A percentile compares a stretch with the other conserved stretches of the same genome.
phyloP scores from a whole-genome alignment of 2,888 invertebrate genomes.

The Mythimna vitellina region DNA sequence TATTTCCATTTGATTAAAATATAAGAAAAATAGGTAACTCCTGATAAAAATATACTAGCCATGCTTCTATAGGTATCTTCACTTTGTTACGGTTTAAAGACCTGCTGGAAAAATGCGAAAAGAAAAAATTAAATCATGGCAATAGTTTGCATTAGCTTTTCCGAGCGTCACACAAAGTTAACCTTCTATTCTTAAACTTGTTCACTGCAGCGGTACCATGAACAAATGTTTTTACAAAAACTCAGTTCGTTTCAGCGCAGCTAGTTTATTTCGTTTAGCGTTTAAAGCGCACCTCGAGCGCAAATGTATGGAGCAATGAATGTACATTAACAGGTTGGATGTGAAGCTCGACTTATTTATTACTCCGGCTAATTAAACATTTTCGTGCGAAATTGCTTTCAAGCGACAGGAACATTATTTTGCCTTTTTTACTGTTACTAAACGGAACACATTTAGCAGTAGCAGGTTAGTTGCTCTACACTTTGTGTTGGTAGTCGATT shows the following conservation, averaged over 20 bases:
- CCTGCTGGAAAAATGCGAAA: no score
- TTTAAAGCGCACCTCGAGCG: constrained; percentile 54
- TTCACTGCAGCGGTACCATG: neutral
- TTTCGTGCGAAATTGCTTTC: constrained; percentile 38
- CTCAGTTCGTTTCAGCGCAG: constrained; percentile 40
- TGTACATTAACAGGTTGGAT: constrained; percentile 62
- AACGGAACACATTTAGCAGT: neutral
- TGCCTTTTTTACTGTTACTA: neutral
- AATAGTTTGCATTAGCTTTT: no score
- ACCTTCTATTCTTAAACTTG: neutral
- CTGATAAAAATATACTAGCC: no score
- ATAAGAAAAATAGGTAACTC: no score
- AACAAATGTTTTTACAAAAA: constrained; percentile 62
- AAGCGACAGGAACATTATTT: constrained; percentile 7
- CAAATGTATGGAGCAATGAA: constrained; percentile 59
- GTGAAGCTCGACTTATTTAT: constrained; percentile 56
- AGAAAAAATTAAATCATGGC: no score
- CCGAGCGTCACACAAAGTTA: neutral
- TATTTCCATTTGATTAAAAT: no score
- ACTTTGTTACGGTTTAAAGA: no score
- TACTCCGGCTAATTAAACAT: constrained; percentile 60
- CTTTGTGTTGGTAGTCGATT: neutral
- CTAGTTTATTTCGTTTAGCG: constrained; percentile 58
- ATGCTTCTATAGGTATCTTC: no score
- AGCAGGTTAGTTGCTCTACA: neutral